Percentiles rank a stretch among this genome's conserved stretches.
These are phyloP conservation scores for Octomys mimax DNA, from an alignment of 2,797 vertebrate genomes.

Conservation along the genomic window DNA sequence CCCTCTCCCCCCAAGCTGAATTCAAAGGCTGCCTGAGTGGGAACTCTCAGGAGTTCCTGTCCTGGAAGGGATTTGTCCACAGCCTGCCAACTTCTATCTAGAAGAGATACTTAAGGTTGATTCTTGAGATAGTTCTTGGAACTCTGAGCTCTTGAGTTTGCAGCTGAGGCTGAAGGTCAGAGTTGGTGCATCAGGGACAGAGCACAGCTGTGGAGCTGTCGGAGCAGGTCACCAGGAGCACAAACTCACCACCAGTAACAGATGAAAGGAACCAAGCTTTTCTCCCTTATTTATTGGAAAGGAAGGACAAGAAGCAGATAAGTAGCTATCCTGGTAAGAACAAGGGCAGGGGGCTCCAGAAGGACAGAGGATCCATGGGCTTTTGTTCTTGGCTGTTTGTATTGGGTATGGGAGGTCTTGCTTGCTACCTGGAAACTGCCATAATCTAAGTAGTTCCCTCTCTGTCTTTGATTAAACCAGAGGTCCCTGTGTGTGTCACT, in stretches of 20 bases:
- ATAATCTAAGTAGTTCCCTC: not conserved
- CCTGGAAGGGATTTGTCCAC: not conserved
- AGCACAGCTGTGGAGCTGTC: not conserved
- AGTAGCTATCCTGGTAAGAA: not conserved
- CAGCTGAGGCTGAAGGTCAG: slow-evolving; percentile 68
- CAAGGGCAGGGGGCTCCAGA: not conserved
- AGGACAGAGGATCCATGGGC: not conserved
- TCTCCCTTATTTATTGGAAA: not conserved
- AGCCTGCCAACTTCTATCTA: not conserved
- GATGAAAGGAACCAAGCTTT: not conserved
- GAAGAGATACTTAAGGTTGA: slow-evolving; percentile 67
- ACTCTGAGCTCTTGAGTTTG: slow-evolving; percentile 65
- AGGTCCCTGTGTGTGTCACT: not conserved
- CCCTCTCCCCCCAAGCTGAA: too few relatives aligned
- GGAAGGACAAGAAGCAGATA: not conserved
- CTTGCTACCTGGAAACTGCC: not conserved
- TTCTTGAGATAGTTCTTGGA: slow-evolving; percentile 59
- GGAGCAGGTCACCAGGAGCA: not conserved
- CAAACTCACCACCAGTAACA: not conserved
- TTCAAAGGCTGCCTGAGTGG: not conserved
- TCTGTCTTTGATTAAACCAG: not conserved
- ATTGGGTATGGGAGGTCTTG: not conserved
- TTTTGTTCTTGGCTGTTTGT: not conserved
- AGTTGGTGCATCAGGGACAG: not conserved
- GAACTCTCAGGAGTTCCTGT: not conserved